phyloP scores from a whole-genome alignment of 2,888 invertebrate genomes.

The Cloeon dipterum region DNA sequence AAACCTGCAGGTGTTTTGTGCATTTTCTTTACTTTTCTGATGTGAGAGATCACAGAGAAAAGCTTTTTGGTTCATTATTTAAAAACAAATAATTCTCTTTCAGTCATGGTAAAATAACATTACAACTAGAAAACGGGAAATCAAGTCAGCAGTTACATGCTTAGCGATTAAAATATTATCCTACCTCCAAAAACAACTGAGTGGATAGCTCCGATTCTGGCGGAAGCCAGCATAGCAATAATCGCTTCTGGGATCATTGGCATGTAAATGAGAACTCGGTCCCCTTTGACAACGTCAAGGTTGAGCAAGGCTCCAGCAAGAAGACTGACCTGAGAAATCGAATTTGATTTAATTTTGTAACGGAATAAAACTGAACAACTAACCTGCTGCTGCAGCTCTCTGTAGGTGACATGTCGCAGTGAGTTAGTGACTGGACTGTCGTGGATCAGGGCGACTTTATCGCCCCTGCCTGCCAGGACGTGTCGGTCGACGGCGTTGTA shows the following conservation, averaged over 20 bases:
- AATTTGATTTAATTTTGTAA: background rate
- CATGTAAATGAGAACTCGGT: constrained; percentile 82
- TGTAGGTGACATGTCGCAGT: constrained; percentile 53
- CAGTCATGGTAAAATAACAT: too few species aligned
- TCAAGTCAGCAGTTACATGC: too few species aligned
- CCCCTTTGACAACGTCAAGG: constrained; percentile 59
- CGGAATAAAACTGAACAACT: constrained; percentile 5
- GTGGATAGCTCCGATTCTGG: constrained; percentile 74
- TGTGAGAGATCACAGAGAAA: too few species aligned
- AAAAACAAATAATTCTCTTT: too few species aligned
- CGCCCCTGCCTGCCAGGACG: constrained; percentile 52
- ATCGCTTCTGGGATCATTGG: constrained; percentile 80
- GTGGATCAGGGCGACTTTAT: constrained; percentile 61
- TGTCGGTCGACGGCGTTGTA: constrained; percentile 85
- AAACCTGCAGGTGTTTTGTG: too few species aligned
- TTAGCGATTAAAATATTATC: too few species aligned
- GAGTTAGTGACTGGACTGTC: constrained; percentile 74
- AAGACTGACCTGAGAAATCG: constrained; percentile 31
- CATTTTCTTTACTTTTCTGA: too few species aligned
- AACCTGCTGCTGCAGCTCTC: constrained; percentile 57
- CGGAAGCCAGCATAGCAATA: constrained; percentile 70
- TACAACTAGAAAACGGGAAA: too few species aligned
- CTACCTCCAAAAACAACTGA: constrained; percentile 89
- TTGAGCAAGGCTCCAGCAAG: constrained; percentile 58
- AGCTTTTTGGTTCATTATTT: too few species aligned